These are phyloP conservation scores for Melitaea athalia DNA, from an alignment of 2,888 invertebrate species.

Conservation along the genomic window DNA sequence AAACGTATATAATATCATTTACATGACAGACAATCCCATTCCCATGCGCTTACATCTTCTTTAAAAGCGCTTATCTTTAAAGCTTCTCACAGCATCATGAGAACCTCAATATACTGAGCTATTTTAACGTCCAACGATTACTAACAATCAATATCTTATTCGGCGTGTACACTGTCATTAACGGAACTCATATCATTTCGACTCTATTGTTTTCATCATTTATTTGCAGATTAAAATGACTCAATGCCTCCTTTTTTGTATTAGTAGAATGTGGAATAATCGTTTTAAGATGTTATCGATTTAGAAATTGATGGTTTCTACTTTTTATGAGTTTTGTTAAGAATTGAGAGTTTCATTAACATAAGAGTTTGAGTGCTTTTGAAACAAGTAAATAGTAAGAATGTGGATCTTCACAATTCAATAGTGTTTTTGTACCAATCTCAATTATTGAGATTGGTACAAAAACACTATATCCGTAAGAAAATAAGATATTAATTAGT, in stretches of 20 bases:
- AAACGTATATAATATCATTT: conserved; percentile 23
- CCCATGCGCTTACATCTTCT: conserved; percentile 24
- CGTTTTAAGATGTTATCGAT: too few species aligned
- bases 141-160: conserved; percentile 57
- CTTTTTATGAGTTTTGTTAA: too few species aligned
- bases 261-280: neutral
- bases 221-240: conserved; percentile 21
- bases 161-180: conserved; percentile 54
- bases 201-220: conserved; percentile 40
- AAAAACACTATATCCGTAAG: too few species aligned
- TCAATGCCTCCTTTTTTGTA: conserved; percentile 2
- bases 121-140: conserved; percentile 69
- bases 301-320: too few species aligned
- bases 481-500: too few species aligned
- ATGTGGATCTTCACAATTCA: too few species aligned
- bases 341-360: too few species aligned
- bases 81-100: conserved; percentile 52
- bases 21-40: conserved; percentile 30
- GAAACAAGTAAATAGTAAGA: too few species aligned
- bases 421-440: too few species aligned
- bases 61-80: conserved; percentile 17
- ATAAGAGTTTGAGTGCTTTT: too few species aligned
- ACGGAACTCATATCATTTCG: conserved; percentile 38
- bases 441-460: too few species aligned
- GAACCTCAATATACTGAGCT: conserved; percentile 70